A percentile compares a stretch with the other conserved stretches of the same genome.
Conservation (phyloP, 2,888 invertebrate genomes). For the Octodonta nipae region DNA sequence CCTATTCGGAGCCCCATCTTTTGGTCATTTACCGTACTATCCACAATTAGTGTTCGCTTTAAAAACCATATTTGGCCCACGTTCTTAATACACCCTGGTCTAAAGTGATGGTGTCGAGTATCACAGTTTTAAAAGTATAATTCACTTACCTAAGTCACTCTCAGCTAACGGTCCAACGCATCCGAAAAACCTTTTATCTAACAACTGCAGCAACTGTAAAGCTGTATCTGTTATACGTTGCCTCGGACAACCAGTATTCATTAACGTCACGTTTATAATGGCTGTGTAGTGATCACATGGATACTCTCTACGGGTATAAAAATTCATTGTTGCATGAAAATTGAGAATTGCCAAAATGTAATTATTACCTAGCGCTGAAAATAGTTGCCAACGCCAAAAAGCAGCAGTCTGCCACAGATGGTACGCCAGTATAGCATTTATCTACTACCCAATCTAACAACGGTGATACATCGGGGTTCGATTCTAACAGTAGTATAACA, state of each 20-base stretch:
- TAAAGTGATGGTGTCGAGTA: too few relatives aligned
- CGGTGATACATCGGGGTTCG: conserved; percentile 83
- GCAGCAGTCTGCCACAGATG: conserved; percentile 88
- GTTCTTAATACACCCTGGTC: too few relatives aligned
- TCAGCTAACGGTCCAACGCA: conserved; percentile 59
- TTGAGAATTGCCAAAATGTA: not conserved
- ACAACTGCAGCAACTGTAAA: conserved; percentile 77
- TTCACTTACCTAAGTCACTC: conserved; percentile 51
- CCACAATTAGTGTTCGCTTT: too few relatives aligned
- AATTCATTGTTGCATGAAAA: conserved; percentile 3
- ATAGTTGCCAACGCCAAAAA: conserved; percentile 91
- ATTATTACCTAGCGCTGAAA: conserved; percentile 81
- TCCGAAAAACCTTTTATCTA: conserved; percentile 93
- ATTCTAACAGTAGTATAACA: conserved; percentile 81
- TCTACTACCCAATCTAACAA: conserved; percentile 96
- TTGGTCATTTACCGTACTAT: too few relatives aligned
- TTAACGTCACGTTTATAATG: conserved; percentile 90
- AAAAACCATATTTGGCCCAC: too few relatives aligned
- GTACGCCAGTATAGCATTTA: conserved; percentile 86
- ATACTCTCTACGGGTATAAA: conserved; percentile 59
- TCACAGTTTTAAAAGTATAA: not conserved
- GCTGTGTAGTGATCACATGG: conserved; percentile 96
- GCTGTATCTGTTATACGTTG: conserved; percentile 88
- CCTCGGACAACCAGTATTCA: conserved; percentile 90
- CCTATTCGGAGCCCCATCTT: too few relatives aligned